Evolutionary conservation across 30 jellyfish, hydroid and myxozoan species (phyloP).

Genomic region (Aurelia sp.): DNA sequence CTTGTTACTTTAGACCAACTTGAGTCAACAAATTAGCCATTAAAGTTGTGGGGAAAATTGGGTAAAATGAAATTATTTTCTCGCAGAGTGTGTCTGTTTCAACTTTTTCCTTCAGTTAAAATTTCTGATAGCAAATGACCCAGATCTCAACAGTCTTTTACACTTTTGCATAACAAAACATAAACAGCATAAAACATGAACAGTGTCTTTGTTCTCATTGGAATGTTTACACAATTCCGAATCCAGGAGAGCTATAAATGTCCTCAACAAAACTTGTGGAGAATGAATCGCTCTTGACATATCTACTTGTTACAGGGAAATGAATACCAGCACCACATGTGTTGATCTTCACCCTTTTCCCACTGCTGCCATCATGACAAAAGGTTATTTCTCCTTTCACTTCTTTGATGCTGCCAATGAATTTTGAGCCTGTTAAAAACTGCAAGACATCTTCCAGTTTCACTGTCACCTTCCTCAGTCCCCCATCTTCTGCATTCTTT

Average conservation of each 20-base stretch:
- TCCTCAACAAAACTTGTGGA: constrained; percentile 37
- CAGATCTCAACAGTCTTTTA: too few species aligned
- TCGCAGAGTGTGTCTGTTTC: too few species aligned
- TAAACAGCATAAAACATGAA: too few species aligned
- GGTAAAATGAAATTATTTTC: too few species aligned
- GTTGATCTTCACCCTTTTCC: constrained; percentile 4
- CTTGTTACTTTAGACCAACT: too few species aligned
- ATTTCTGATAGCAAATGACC: too few species aligned
- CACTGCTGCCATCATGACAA: constrained; percentile 9
- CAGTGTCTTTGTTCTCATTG: not conserved
- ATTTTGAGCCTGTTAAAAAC: constrained; percentile 37
- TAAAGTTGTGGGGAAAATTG: too few species aligned
- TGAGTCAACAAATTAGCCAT: too few species aligned
- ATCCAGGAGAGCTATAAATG: constrained; percentile 28
- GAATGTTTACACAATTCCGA: constrained; percentile 7
- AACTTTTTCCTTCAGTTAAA: too few species aligned
- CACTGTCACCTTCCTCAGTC: constrained; percentile 1
- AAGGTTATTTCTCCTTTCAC: constrained; percentile 21
- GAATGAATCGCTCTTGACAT: constrained; percentile 6
- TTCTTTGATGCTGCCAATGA: constrained; percentile 20
- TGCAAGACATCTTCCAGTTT: constrained; percentile 22
- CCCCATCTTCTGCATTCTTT: too few species aligned
- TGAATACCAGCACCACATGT: constrained; percentile 24
- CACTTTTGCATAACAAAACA: too few species aligned
- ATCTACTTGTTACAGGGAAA: constrained; percentile 19